Percentiles rank a stretch among this genome's conserved stretches.
These are phyloP conservation scores for Cossypha heuglini DNA, from an alignment of 2,797 vertebrate species.

Conservation along the genomic window DNA sequence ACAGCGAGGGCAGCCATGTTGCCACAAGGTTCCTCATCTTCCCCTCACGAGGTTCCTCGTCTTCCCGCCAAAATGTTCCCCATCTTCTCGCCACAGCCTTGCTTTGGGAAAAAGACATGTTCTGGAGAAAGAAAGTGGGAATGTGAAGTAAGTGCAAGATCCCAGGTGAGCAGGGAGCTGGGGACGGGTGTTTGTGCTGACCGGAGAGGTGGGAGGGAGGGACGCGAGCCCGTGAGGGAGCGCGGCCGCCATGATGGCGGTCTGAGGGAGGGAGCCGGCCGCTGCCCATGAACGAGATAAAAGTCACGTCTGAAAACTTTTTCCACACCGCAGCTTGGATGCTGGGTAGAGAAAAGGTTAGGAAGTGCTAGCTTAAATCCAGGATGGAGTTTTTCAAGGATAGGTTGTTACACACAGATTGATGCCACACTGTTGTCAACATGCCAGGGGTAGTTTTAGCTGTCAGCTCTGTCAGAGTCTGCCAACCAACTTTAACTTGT, in stretches of 20 bases:
- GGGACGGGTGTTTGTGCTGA: rapidly evolving
- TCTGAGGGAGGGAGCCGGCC: rapidly evolving
- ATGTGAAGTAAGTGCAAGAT: rapidly evolving
- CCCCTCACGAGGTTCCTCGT: neutral
- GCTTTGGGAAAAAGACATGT: neutral
- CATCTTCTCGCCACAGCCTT: rapidly evolving
- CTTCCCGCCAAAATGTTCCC: neutral
- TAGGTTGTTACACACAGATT: conserved; percentile 64
- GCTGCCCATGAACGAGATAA: rapidly evolving
- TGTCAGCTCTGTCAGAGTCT: conserved; percentile 56
- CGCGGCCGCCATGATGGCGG: rapidly evolving
- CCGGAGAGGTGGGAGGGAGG: rapidly evolving
- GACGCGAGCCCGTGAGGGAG: neutral
- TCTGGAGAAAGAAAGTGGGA: neutral
- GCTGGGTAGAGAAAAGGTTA: conserved; percentile 49
- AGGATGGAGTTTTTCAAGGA: conserved; percentile 44
- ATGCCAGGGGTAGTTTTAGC: conserved; percentile 58
- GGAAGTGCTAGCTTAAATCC: conserved; percentile 57
- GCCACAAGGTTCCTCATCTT: neutral
- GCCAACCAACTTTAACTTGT: conserved; percentile 65
- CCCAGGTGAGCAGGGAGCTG: neutral
- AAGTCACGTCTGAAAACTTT: neutral
- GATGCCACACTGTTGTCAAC: conserved; percentile 56
- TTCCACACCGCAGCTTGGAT: neutral
- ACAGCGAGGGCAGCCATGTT: rapidly evolving